Base-by-base conservation (phyloP, 37 sponge, comb jelly and placozoan genomes). In the Agelas oroides region DNA sequence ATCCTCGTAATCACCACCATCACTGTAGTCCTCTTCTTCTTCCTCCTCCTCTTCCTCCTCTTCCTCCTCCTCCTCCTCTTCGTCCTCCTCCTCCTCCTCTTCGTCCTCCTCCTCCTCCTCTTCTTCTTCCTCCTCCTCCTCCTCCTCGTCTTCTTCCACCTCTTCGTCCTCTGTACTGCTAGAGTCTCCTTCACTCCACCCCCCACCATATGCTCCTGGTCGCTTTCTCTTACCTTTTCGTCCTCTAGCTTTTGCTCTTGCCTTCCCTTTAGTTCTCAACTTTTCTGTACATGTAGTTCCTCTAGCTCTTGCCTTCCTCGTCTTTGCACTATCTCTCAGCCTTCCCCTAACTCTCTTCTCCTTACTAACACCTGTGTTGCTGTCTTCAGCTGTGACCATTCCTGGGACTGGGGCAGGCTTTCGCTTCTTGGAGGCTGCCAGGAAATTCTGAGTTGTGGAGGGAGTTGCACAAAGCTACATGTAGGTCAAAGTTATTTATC, bases 61-160 rank as follows among this genome's bases (percentile, higher is more conserved):
- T 40, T 72, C 53, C 2, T 72, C 25, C 2, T 72, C 73, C 3
- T 72, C 73, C 1, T 72, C 73, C 3, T 46, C 46, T 38, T 72
- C 53, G 2, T 52, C 73, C 23, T 39, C 25, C 53, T 72, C 53
- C 33, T 72, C 73, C 19, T 72, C 30, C 15, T 72, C 46, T 30
- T 54, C 28, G 6, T 75, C 59, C 23, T 75, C 59, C 11, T 55
- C 76, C 53, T 25, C 31, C 28, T 57, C 76, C 53, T 54, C 55
- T 15, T 73, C 31, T 23, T 73, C 74, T 3, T 54, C 76, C 24
- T 75, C 59, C 15, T 75, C 31, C 15, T 55, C 76, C 53, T 57
- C 33, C 18, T 75, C 34, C 30, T 75, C 59, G 27, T 20, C 31
- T 21, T 72, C 46, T 17, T 34, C 53, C 33, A 12, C 8, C n/a